phyloP scores from a whole-genome alignment of 2,888 invertebrate species.

The Drosophila ezoana region DNA sequence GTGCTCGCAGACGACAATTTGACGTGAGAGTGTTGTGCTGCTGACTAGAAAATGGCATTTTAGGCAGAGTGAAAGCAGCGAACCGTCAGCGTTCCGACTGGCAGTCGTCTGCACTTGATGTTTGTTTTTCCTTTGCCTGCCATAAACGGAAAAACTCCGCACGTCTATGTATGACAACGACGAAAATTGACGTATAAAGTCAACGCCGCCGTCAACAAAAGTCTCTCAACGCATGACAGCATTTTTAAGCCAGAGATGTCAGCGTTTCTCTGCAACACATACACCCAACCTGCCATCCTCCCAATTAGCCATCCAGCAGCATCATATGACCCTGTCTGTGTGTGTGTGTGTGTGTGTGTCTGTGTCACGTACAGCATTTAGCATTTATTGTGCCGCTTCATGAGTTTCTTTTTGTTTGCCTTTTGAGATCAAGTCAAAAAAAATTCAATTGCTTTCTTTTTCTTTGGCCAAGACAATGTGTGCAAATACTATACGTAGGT shows the following conservation, averaged over 20 bases:
- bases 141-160: constrained; percentile 64
- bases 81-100: constrained; percentile 22
- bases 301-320: constrained; percentile 21
- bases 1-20: constrained; percentile 64
- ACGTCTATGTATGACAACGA: constrained; percentile 36
- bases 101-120: constrained; percentile 59
- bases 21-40: constrained; percentile 68
- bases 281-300: not conserved
- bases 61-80: constrained; percentile 68
- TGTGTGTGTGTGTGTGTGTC: constrained; percentile 47
- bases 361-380: constrained; percentile 75
- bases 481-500: constrained; percentile 15
- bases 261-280: constrained; percentile 15
- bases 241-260: constrained; percentile 55
- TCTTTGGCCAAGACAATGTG: constrained; percentile 21
- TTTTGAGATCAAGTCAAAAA: constrained; percentile 20
- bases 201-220: constrained; percentile 65
- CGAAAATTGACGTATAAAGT: constrained; percentile 79
- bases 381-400: constrained; percentile 70
- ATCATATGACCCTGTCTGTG: constrained; percentile 21
- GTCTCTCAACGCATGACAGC: constrained; percentile 67
- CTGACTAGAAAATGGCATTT: constrained; percentile 73
- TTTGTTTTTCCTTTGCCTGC: constrained; percentile 60
- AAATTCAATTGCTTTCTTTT: constrained; percentile 68
- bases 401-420: constrained; percentile 43